phyloP scores from a whole-genome alignment of 2,113 vertebrate genomes.

The Odocoileus virginianus region DNA sequence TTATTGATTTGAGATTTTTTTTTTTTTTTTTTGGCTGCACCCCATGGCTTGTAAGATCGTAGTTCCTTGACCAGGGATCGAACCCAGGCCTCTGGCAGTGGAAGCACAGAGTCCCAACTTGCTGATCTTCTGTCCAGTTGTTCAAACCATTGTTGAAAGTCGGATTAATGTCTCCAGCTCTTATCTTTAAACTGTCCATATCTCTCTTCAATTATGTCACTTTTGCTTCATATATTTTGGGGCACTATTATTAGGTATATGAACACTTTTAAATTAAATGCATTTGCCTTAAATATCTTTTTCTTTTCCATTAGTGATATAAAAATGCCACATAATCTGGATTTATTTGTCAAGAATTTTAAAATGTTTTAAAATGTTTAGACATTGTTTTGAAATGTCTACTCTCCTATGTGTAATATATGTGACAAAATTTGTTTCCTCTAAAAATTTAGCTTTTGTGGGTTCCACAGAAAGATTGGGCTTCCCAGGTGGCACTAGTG shows the following conservation, averaged over 20 bases:
- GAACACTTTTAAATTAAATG: not conserved
- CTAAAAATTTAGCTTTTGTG: not conserved
- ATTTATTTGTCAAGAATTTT: not conserved
- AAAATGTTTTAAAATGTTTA: no score
- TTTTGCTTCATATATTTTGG: not conserved
- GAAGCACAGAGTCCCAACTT: not conserved
- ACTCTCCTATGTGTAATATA: not conserved
- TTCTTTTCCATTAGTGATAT: not conserved
- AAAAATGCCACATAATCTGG: not conserved
- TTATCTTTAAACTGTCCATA: not conserved
- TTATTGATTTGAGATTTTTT: not conserved
- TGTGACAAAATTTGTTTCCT: not conserved
- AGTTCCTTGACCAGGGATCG: not conserved
- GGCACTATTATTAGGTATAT: not conserved
- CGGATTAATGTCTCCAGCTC: not conserved
- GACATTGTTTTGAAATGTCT: not conserved
- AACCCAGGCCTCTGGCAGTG: not conserved
- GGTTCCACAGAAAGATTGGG: not conserved
- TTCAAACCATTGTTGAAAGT: not conserved
- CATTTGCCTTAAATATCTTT: not conserved
- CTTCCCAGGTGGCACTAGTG: not conserved
- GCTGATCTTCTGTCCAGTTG: not conserved
- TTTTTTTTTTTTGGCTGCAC: not conserved
- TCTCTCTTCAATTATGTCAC: not conserved
- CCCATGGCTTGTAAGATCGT: not conserved